Conservation (phyloP, 37 sponge, comb jelly and placozoan genomes). For the Petrosia ficiformis region DNA sequence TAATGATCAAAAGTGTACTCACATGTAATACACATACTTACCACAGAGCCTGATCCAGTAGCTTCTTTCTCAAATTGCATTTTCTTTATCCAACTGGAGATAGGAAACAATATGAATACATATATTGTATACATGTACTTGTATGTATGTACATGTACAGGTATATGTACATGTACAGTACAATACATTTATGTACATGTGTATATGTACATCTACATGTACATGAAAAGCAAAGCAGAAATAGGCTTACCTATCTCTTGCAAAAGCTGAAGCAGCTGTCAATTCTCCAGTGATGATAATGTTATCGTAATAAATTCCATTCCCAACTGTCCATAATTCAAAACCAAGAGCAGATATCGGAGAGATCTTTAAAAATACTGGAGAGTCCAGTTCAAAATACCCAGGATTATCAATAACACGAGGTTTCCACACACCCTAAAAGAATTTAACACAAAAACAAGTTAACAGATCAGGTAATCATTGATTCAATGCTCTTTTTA, state of each 20-base stretch:
- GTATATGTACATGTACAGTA: conserved; percentile 2
- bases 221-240: neutral
- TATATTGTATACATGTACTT: neutral
- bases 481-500: too few relatives aligned
- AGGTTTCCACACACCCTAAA: conserved; percentile 89
- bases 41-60: conserved; percentile 37
- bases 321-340: conserved; percentile 96
- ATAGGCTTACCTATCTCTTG: conserved; percentile 69
- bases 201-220: neutral
- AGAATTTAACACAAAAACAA: neutral
- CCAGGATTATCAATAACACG: conserved; percentile 85
- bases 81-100: conserved; percentile 76
- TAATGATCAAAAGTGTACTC: too few relatives aligned
- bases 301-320: conserved; percentile 89
- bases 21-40: too few relatives aligned
- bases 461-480: too few relatives aligned
- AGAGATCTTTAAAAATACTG: conserved; percentile 69
- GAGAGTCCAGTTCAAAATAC: conserved; percentile 78
- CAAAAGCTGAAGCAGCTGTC: conserved; percentile 74
- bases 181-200: neutral
- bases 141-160: neutral
- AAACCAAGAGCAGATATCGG: conserved; percentile 87
- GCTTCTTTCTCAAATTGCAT: conserved; percentile 46
- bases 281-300: conserved; percentile 79
- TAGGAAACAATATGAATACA: neutral